Evolutionary conservation across 1,140 invertebrate genomes (phyloP).

Genomic region (Pseudobourletiella spinata): DNA sequence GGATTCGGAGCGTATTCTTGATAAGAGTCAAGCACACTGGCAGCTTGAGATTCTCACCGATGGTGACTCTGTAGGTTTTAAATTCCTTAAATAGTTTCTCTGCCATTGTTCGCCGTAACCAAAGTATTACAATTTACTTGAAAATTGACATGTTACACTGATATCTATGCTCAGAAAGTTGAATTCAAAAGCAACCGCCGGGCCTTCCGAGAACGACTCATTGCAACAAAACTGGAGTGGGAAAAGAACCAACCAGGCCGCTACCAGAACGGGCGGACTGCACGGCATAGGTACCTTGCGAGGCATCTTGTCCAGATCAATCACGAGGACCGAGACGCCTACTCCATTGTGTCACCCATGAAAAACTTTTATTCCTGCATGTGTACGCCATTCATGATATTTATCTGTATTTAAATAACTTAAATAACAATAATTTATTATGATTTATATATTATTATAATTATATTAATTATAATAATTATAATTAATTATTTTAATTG

Average conservation of each 20-base stretch:
- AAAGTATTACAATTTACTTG: too few species aligned
- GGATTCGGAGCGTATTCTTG: background rate
- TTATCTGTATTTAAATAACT: too few species aligned
- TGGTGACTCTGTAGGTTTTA: background rate
- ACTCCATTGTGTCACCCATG: background rate
- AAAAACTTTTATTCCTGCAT: background rate
- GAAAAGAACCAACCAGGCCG: background rate
- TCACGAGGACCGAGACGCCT: background rate
- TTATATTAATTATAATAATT: too few species aligned
- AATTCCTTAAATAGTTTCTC: too few species aligned
- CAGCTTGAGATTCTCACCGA: slow-evolving; percentile 9
- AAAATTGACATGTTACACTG: too few species aligned
- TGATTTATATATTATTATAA: too few species aligned
- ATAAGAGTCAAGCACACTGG: slow-evolving; percentile 5
- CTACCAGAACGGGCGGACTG: background rate
- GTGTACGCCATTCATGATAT: too few species aligned
- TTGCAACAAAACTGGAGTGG: background rate
- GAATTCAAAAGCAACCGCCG: slow-evolving; percentile 4
- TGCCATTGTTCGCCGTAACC: too few species aligned
- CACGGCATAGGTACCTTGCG: background rate
- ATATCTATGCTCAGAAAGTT: background rate
- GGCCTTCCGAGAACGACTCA: background rate
- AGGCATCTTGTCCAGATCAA: background rate
- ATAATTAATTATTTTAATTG: too few species aligned
- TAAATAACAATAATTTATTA: too few species aligned